These are phyloP conservation scores for Amblyteles armatorius DNA, from an alignment of 2,888 invertebrate genomes.

Conservation along the genomic window DNA sequence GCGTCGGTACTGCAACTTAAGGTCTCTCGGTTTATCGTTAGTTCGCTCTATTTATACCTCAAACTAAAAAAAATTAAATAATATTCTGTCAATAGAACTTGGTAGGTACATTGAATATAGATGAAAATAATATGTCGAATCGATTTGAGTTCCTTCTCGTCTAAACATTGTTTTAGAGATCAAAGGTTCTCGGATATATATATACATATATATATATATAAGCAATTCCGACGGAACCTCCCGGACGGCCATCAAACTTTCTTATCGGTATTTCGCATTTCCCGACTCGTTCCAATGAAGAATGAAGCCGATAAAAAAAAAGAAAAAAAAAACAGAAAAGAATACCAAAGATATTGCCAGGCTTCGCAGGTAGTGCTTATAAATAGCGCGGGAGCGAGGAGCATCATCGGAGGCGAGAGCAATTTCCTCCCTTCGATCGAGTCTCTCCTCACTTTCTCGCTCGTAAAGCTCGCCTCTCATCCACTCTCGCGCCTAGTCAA, in stretches of 20 bases:
- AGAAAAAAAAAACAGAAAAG: not conserved
- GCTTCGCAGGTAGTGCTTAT: conserved; percentile 55
- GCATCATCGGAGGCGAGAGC: conserved; percentile 60
- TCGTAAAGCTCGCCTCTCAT: conserved; percentile 17
- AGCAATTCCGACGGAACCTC: not conserved
- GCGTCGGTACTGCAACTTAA: not conserved
- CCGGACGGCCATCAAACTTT: not conserved
- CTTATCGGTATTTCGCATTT: not conserved
- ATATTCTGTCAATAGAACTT: too few relatives aligned
- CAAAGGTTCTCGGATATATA: not conserved
- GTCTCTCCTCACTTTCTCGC: conserved; percentile 35
- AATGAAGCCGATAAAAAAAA: not conserved
- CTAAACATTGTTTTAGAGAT: conserved; percentile 1
- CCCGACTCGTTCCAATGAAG: conserved; percentile 26
- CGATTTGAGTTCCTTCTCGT: not conserved
- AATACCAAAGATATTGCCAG: conserved; percentile 25
- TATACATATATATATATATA: not conserved
- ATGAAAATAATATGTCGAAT: not conserved
- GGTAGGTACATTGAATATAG: not conserved
- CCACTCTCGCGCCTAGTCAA: conserved; percentile 37
- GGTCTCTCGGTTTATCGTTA: not conserved
- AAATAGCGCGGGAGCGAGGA: conserved; percentile 53
- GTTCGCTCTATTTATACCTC: not conserved
- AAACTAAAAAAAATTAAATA: not conserved
- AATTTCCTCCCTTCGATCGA: conserved; percentile 68